Evolutionary conservation across 2,888 invertebrate species (phyloP).

Genomic region (Drosophila diplacantha): DNA sequence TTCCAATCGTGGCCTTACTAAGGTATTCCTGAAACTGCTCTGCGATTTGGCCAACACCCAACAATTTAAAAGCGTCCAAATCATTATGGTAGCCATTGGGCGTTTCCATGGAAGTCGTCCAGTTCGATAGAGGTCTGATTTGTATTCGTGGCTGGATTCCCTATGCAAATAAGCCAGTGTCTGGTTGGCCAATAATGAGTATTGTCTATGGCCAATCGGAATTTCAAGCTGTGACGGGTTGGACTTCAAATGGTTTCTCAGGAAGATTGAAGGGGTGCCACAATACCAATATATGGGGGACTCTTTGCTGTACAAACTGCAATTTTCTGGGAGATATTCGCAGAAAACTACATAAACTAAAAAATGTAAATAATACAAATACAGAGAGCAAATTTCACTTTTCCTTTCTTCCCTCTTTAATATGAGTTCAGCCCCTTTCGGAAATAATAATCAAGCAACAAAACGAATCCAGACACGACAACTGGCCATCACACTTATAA

Average conservation of each 20-base stretch:
- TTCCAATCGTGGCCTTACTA: constrained; percentile 14
- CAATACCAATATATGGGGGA: not conserved
- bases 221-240: not conserved
- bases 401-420: not conserved
- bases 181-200: constrained; percentile 16
- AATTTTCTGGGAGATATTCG: not conserved
- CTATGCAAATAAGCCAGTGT: constrained; percentile 24
- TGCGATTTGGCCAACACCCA: constrained; percentile 41
- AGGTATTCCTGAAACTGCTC: constrained; percentile 25
- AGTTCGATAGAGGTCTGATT: constrained; percentile 25
- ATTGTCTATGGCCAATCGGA: constrained; percentile 6
- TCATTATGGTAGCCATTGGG: constrained; percentile 31
- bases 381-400: not conserved
- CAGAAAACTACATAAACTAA: not conserved
- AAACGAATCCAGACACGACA: constrained; percentile 20
- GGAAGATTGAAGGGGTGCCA: constrained; percentile 2
- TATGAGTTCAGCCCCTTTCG: not conserved
- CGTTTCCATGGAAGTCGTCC: constrained; percentile 51
- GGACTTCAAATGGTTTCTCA: constrained; percentile 6
- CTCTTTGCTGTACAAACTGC: not conserved
- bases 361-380: not conserved
- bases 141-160: constrained; percentile 28
- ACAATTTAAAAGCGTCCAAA: constrained; percentile 64
- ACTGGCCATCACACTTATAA: constrained; percentile 12
- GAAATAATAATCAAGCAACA: not conserved